Evolutionary conservation across 2,797 vertebrate genomes (phyloP).

Genomic region (Jordanella pulchra): DNA sequence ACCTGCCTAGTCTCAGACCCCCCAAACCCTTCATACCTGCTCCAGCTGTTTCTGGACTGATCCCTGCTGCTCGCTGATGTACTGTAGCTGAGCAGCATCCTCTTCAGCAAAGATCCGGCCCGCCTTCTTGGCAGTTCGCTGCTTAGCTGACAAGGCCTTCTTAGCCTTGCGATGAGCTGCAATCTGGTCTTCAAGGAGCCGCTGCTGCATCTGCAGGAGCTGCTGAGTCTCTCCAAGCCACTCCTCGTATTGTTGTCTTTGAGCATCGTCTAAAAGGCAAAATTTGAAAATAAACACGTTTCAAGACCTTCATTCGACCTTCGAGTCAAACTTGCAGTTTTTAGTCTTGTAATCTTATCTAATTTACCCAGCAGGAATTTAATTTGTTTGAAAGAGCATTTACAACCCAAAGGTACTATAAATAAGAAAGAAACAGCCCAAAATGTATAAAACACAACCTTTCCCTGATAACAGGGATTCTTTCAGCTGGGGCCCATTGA

Average conservation of each 20-base stretch:
- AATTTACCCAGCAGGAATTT: not conserved
- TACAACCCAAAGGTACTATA: no score
- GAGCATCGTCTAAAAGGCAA: conserved; percentile 83
- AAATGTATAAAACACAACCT: not conserved
- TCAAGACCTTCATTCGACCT: no score
- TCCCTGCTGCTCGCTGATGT: conserved; percentile 92
- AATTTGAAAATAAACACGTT: not conserved
- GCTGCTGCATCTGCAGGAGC: conserved; percentile 97
- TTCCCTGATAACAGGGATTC: no score
- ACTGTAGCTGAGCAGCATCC: conserved; percentile 89
- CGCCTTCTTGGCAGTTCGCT: conserved; percentile 93
- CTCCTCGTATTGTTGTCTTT: conserved; percentile 92
- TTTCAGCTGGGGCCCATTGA: no score
- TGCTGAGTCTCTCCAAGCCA: conserved; percentile 96
- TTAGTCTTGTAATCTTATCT: not conserved
- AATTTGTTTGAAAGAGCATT: no score
- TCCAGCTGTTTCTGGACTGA: conserved; percentile 95
- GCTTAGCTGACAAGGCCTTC: conserved; percentile 96
- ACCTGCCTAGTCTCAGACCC: no score
- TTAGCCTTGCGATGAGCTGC: conserved; percentile 92
- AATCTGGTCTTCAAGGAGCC: conserved; percentile 95
- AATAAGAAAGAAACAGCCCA: not conserved
- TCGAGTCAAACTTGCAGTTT: not conserved
- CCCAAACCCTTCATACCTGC: conserved; percentile 82
- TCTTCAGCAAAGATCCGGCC: conserved; percentile 91